Base-by-base conservation (phyloP, 2,888 invertebrate species). In the Microctonus aethiopoides region DNA sequence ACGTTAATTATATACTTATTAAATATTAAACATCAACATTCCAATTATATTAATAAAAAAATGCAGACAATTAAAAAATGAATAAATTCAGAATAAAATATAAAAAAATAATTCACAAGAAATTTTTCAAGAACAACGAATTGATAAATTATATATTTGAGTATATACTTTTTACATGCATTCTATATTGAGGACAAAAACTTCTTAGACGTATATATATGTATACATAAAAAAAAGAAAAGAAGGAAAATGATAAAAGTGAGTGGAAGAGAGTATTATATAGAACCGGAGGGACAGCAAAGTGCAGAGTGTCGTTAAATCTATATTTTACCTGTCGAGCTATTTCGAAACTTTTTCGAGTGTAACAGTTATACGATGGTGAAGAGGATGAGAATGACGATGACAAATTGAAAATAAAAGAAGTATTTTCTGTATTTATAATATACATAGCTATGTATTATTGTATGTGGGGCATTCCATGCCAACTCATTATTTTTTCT, bases 301-400 rank as follows among this genome's bases (percentile, higher is more conserved):
- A 62, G 60, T 62, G 46, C 46, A 41, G 52, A 20, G n/a, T 62
- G 51, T 52, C 63, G 63, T 63, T 52, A 41, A 52, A 65, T 65
- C 54, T 54, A 65, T 52, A 36, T 34, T 22, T 52, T 65, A 65
- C 54, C 64, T 65, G 54, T 65, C 46, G 56, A 39, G 36, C 39
- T 54, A 56, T 63, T 63, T 63, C 29, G 24, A 65, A 65, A 56
- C 22, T 54, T 65, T n/a, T 20, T 46, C 1, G 16, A 9, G 16
- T 13, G 20, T 20, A 46, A 16, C 52, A 36, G 65, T 16, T 32
- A 29, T 36, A 29, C 46, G 41, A 20, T 36, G 51, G 10, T 20
- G 20, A 11, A 29, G 29, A 32, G 26, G n/a, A 34, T 7, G 22
- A 64, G 52, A 39, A 39, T 41, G 52, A 65, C 29, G 11, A 20